Percentiles rank a stretch among this genome's conserved stretches.
phyloP scores from a whole-genome alignment of 1,140 invertebrate species.

The Hylaeus anthracinus region DNA sequence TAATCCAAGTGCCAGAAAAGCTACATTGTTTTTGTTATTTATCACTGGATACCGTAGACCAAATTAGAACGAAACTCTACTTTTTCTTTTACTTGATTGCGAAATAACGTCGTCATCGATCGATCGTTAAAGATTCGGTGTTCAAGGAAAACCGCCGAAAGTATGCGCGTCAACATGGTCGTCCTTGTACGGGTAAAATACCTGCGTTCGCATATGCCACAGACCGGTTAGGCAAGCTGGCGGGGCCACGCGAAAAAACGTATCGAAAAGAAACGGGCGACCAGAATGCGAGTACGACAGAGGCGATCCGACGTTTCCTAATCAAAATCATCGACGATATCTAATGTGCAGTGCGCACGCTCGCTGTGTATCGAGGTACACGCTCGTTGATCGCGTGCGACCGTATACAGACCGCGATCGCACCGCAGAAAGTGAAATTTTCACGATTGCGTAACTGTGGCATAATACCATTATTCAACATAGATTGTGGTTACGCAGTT shows the following conservation, averaged over 20 bases:
- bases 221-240: constrained; percentile 26
- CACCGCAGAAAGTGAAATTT: constrained; percentile 75
- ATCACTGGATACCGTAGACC: too few species aligned
- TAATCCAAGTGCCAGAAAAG: too few species aligned
- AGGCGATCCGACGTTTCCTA: background rate
- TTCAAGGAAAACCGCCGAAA: background rate
- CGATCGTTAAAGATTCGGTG: background rate
- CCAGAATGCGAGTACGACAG: constrained; percentile 3
- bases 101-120: too few species aligned
- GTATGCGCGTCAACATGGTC: background rate
- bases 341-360: background rate
- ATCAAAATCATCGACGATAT: constrained; percentile 35
- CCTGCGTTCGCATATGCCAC: background rate
- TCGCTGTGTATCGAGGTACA: background rate
- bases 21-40: too few species aligned
- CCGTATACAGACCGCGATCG: constrained; percentile 49
- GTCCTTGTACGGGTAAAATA: constrained; percentile 52
- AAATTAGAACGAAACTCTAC: too few species aligned
- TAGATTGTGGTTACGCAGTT: constrained; percentile 13
- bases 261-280: constrained; percentile 9
- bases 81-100: too few species aligned
- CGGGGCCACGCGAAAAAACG: background rate
- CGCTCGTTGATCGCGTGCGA: constrained; percentile 35
- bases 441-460: constrained; percentile 69
- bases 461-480: constrained; percentile 74